Base-by-base conservation (phyloP, 1,140 invertebrate species). In the Neelides sp. region DNA sequence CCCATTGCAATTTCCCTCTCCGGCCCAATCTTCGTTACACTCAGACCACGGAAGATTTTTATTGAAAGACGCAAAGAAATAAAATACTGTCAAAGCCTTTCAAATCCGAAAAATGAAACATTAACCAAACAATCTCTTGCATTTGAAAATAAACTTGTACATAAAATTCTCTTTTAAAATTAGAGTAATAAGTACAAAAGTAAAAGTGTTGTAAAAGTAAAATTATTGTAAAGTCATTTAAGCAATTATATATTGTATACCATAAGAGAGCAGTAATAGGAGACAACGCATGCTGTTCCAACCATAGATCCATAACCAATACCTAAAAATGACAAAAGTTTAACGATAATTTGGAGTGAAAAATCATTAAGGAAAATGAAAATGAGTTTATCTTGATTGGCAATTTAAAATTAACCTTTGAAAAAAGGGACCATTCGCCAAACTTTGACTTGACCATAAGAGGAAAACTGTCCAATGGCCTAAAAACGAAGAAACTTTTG, bases 181-280 rank as follows among this genome's bases (percentile, higher is more conserved):
- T 32, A 32, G 30, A 26, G 44, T 22, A 43, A 43, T 13, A 20
- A 13, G 20, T 4, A 43, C 41, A 12, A 40, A 40, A 12, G 8
- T 40, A 19, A 19, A 10, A 10, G 17, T 40, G 8, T 12, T 40
- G 37, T 8, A 8, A 8, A 8, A n/a, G 8, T n/a, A n/a, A 32
- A 8, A 32, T 24, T 74, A 30, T 70, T 70, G 58, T 86, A 76
- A 7, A 83, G 85, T 26, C 80, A 78, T 52, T 78, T 78, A 72
- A 88, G 80, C 65, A 87, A 88, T 65, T 82, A 80, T 35, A 87
- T 77, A 35, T 82, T 84, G 83, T 83, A 86, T 35, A 80, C 83
- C 55, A 87, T 85, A 53, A 88, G 83, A n/a, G 85, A 73, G 36
- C 65, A 65, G 48, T 68, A 68, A 53, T 68, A 69, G 4, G 67